Percentiles rank a stretch among this genome's conserved stretches.
phyloP scores from a whole-genome alignment of 2,888 invertebrate genomes.

The Sarcophaga subvicina region DNA sequence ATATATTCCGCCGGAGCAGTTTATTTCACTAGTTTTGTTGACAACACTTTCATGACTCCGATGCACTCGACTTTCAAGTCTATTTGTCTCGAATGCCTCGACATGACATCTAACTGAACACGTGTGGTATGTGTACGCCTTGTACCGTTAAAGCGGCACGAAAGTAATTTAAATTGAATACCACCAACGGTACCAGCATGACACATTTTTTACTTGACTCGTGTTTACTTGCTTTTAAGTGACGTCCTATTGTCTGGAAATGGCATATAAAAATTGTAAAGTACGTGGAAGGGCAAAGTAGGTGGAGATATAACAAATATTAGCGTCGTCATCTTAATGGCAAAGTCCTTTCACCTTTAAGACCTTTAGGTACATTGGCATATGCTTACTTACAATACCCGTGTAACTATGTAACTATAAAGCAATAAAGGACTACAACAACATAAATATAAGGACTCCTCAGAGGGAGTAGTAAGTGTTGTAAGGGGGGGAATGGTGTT shows the following conservation, averaged over 20 bases:
- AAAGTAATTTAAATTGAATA: constrained; percentile 59
- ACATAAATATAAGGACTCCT: background rate
- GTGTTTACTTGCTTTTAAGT: constrained; percentile 57
- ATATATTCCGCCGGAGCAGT: constrained; percentile 26
- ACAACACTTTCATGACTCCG: constrained; percentile 22
- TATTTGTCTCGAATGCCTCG: constrained; percentile 40
- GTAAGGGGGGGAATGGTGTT: background rate
- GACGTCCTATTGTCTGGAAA: constrained; percentile 66
- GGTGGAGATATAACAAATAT: constrained; percentile 40
- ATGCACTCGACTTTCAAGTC: background rate
- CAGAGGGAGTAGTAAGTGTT: background rate
- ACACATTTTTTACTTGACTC: constrained; percentile 50
- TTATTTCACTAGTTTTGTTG: background rate
- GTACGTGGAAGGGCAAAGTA: constrained; percentile 7
- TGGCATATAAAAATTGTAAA: constrained; percentile 51
- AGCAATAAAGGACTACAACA: constrained; percentile 11
- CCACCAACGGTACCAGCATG: constrained; percentile 38
- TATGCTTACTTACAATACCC: constrained; percentile 27
- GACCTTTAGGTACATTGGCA: constrained; percentile 36
- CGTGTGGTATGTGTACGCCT: constrained; percentile 24
- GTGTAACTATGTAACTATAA: background rate
- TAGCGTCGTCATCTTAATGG: constrained; percentile 66
- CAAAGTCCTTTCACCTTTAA: constrained; percentile 70
- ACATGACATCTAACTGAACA: background rate
- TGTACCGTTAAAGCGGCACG: background rate